A percentile compares a stretch with the other conserved stretches of the same genome.
These are phyloP conservation scores for Lates japonicus DNA, from an alignment of 2,797 vertebrate species.

Conservation along the genomic window DNA sequence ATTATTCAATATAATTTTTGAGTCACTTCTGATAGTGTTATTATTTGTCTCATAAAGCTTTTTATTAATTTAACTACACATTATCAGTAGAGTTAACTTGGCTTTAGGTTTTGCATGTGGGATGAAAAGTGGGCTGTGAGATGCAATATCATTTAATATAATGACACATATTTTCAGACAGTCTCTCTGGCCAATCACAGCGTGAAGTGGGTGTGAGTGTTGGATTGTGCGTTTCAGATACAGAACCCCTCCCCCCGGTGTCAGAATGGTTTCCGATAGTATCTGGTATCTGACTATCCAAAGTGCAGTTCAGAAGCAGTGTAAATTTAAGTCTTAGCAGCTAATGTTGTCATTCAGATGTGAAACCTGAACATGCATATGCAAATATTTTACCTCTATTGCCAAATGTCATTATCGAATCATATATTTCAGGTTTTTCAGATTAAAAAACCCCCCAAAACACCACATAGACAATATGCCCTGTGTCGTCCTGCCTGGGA, in stretches of 20 bases:
- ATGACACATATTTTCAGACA: not conserved
- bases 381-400: too few species aligned
- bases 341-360: not conserved
- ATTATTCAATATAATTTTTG: not conserved
- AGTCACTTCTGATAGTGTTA: not conserved
- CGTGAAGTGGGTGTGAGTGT: not conserved
- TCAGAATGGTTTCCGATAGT: too few species aligned
- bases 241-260: too few species aligned
- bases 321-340: too few species aligned
- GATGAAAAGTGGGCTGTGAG: too few species aligned
- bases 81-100: not conserved
- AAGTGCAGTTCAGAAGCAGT: too few species aligned
- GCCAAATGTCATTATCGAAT: not conserved
- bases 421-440: not conserved
- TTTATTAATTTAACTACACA: not conserved
- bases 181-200: not conserved
- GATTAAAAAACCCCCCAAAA: too few species aligned
- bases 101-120: not conserved
- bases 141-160: not conserved
- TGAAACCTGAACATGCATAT: not conserved
- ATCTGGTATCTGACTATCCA: too few species aligned
- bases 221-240: not conserved
- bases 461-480: too few species aligned
- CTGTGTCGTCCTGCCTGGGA: too few species aligned
- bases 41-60: not conserved